Evolutionary conservation across 1,140 invertebrate genomes (phyloP), one percentile per base, ranked within the genome.

Genomic region (Anastatus disparis): DNA sequence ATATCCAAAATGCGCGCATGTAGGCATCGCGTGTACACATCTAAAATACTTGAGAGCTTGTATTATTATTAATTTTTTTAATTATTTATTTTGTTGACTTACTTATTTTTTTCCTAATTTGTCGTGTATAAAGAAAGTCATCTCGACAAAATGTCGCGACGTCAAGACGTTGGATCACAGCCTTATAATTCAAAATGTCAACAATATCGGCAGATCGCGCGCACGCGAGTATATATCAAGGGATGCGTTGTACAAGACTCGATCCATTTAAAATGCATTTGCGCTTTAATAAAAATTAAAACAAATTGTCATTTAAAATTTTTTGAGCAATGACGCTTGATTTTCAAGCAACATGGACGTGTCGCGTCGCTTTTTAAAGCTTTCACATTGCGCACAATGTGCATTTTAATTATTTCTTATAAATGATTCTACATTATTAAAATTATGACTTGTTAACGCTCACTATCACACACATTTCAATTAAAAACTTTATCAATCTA

Each of bases 131-230:
- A 70, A 70, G 68, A 70, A 56, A 70, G 29, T 61, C 52, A 58
- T 58, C 59, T 55, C 67, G 50, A 63, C 50, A 63, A 44, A 62
- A 53, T 58, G 52, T 70, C 61, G 52, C 27, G 52, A 70, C 31
- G 50, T 63, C 67, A 65, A 71, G 69, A 71, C 44, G 62, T 65
- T 59, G 31, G 62, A 71, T 71, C 70, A 71, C 70, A 71, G 70
- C 70, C 70, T 71, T 65, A 65, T 65, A 71, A 71, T 71, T 71
- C 62, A 71, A n/a, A n/a, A 71, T 71, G 70, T 70, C 59, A 70
- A 64, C 61, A 70, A 64, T 70, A 63, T 58, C 68, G 52, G 68
- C 68, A 70, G 68, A 56, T 70, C 61, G 50, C 17, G 50, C 59
- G 22, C 46, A 55, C 52, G 35, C 48, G 50, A 55, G 27, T 46